Conservation (phyloP, 2,888 invertebrate species). For the Troglohyphantes excavatus region DNA sequence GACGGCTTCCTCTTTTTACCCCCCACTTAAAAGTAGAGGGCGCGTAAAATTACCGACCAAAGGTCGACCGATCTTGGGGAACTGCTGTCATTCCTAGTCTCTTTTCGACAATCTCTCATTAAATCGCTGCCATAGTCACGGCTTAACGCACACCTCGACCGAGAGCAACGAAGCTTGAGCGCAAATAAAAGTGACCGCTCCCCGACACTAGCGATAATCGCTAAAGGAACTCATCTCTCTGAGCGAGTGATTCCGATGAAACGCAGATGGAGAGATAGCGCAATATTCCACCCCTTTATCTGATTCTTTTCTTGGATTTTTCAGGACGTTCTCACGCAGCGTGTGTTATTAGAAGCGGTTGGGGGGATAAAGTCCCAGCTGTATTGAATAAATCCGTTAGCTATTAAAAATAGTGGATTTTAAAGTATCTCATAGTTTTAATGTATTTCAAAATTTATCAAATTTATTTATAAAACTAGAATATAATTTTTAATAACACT, state of each 20-base stretch:
- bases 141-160: conserved; percentile 9
- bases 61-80: conserved; percentile 15
- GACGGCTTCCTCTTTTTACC: neutral
- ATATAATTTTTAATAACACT: neutral
- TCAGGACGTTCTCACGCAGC: conserved; percentile 37
- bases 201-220: neutral
- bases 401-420: neutral
- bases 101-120: conserved; percentile 22
- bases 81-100: conserved; percentile 3
- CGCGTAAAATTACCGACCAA: conserved; percentile 28
- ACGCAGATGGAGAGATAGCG: conserved; percentile 24
- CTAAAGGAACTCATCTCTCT: conserved; percentile 11
- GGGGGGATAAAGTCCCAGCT: neutral
- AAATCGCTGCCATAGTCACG: conserved; percentile 38
- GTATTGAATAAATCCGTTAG: neutral
- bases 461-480: neutral
- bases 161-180: conserved; percentile 34
- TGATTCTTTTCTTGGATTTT: conserved; percentile 13
- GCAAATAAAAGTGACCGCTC: conserved; percentile 44
- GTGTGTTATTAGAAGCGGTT: neutral
- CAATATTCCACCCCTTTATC: conserved; percentile 48
- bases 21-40: neutral
- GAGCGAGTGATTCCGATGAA: conserved; percentile 39
- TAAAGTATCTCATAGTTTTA: neutral
- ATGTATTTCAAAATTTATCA: neutral